Percentiles rank a stretch among this genome's conserved stretches.
Conservation (phyloP, 2,113 vertebrate species). For the Oreochromis niloticus region DNA sequence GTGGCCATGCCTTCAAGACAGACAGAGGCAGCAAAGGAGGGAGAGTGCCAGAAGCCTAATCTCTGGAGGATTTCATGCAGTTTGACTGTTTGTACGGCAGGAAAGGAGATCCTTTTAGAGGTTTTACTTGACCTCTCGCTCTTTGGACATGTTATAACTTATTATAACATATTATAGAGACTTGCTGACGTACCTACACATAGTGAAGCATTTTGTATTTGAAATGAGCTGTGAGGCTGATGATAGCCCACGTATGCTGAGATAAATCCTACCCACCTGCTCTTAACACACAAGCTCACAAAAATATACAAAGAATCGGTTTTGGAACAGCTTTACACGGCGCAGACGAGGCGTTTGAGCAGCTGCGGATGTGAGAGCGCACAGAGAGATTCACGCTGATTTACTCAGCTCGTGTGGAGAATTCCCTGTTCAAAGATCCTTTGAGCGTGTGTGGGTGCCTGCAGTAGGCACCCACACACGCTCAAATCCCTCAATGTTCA, state of each 20-base stretch:
- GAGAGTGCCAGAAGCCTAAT: neutral
- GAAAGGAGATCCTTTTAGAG: constrained; percentile 10
- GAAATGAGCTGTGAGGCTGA: constrained; percentile 16
- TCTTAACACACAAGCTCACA: neutral
- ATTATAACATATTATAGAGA: neutral
- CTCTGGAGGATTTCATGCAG: constrained; percentile 36
- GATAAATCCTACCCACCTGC: neutral
- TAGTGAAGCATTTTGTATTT: constrained; percentile 14
- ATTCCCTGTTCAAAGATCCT: constrained; percentile 29
- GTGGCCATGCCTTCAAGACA: neutral
- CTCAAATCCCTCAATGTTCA: neutral
- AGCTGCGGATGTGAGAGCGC: neutral
- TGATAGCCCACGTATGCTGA: neutral
- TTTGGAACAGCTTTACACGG: constrained; percentile 9
- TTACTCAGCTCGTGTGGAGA: constrained; percentile 8
- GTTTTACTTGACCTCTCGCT: constrained; percentile 8
- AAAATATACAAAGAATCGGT: constrained; percentile 36
- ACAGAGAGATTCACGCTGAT: neutral
- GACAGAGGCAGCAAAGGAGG: neutral
- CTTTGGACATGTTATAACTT: neutral
- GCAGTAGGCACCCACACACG: neutral
- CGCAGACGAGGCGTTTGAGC: neutral
- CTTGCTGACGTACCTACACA: neutral
- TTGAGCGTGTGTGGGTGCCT: constrained; percentile 1
- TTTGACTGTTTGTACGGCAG: constrained; percentile 41